A percentile compares a stretch with the other conserved stretches of the same genome.
phyloP scores from a whole-genome alignment of 2,888 invertebrate genomes.

The Salticus scenicus region DNA sequence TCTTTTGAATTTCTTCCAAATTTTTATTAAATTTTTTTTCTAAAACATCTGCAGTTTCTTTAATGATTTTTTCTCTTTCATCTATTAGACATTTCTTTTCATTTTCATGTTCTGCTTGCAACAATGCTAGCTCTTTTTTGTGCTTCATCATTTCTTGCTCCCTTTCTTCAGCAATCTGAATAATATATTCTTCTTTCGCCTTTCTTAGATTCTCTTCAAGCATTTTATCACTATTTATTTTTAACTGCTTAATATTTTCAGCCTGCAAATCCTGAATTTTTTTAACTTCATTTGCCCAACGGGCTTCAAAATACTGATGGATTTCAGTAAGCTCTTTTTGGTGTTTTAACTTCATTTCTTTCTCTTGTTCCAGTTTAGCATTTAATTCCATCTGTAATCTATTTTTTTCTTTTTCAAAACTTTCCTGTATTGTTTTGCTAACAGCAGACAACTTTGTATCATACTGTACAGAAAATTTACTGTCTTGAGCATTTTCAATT shows the following conservation, averaged over 20 bases:
- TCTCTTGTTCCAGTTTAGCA: conserved; percentile 24
- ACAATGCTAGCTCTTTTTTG: neutral
- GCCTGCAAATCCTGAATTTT: conserved; percentile 36
- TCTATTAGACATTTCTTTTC: conserved; percentile 31
- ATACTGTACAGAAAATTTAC: conserved; percentile 19
- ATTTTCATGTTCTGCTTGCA: conserved; percentile 35
- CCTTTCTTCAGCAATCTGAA: conserved; percentile 28
- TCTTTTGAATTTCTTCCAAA: conserved; percentile 2
- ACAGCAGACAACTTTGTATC: conserved; percentile 11
- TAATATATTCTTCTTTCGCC: conserved; percentile 23
- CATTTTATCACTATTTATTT: conserved; percentile 47
- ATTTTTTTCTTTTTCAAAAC: conserved; percentile 14
- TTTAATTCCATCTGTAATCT: conserved; percentile 19
- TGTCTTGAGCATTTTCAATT: neutral
- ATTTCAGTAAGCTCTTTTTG: conserved; percentile 31
- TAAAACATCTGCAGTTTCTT: conserved; percentile 2
- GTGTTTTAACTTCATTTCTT: conserved; percentile 20
- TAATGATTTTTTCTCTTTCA: conserved; percentile 33
- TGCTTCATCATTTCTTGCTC: conserved; percentile 2
- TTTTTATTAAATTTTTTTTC: conserved; percentile 30
- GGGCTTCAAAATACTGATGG: conserved; percentile 35
- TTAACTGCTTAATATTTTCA: conserved; percentile 47
- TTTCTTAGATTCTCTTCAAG: conserved; percentile 39
- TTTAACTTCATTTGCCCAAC: conserved; percentile 40
- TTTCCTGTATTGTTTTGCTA: conserved; percentile 13